A percentile compares a stretch with the other conserved stretches of the same genome.
phyloP scores from a whole-genome alignment of 2,113 vertebrate genomes.

The Chaetodon auriga region DNA sequence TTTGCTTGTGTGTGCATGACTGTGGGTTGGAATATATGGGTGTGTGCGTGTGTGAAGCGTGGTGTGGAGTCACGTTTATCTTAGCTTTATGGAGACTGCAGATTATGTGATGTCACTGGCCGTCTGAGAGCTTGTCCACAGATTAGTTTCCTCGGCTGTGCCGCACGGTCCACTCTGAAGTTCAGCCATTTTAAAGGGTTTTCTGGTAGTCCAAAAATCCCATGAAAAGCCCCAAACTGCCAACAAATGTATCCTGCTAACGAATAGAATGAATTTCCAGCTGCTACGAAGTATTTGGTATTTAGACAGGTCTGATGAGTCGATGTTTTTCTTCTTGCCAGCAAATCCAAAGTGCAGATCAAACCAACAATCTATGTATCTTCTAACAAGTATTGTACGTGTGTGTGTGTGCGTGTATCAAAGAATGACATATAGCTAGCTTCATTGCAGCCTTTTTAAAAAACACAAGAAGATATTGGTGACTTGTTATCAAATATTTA shows the following conservation, averaged over 20 bases:
- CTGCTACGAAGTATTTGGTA: too few relatives aligned
- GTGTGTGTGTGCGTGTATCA: too few relatives aligned
- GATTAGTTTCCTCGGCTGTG: constrained; percentile 23
- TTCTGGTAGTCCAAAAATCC: background rate
- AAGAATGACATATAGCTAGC: too few relatives aligned
- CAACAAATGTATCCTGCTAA: background rate
- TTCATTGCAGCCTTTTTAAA: too few relatives aligned
- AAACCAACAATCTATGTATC: too few relatives aligned
- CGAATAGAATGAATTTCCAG: too few relatives aligned
- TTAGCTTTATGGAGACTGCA: constrained; percentile 15
- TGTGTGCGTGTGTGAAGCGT: constrained; percentile 6
- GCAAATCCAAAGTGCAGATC: too few relatives aligned
- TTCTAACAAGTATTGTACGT: too few relatives aligned
- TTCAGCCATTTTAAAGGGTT: background rate
- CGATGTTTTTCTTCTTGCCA: too few relatives aligned
- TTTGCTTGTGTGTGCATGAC: background rate
- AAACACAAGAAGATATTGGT: too few relatives aligned
- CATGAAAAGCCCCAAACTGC: background rate
- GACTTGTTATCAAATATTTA: too few relatives aligned
- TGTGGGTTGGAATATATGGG: background rate
- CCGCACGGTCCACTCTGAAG: background rate
- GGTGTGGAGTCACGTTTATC: constrained; percentile 49
- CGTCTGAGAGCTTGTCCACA: constrained; percentile 34
- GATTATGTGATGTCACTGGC: constrained; percentile 42
- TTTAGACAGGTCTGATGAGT: too few relatives aligned